These are phyloP conservation scores for Psococerastis gibbosa DNA, from an alignment of 2,888 invertebrate species.

Conservation along the genomic window DNA sequence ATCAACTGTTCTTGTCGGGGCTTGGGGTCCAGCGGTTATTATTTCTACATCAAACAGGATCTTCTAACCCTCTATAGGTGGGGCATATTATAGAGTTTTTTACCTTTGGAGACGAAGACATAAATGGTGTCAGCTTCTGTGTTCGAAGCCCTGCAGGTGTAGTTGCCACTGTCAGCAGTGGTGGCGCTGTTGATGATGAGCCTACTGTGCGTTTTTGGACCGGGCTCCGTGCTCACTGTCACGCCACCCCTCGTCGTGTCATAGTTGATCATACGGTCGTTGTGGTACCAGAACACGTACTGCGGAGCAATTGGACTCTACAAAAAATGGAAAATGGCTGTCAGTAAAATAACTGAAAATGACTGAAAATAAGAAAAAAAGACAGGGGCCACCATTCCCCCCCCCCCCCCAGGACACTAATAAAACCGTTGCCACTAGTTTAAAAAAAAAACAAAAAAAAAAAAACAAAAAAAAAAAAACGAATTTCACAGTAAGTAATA, in stretches of 20 bases:
- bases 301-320: conserved; percentile 27
- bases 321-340: conserved; percentile 14
- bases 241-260: conserved; percentile 25
- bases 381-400: too few species aligned
- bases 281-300: conserved; percentile 30
- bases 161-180: conserved; percentile 24
- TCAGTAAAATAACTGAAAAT: too few species aligned
- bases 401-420: neutral
- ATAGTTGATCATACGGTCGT: conserved; percentile 28
- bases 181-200: conserved; percentile 25
- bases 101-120: conserved; percentile 24
- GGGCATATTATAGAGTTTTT: too few species aligned
- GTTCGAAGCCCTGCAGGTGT: conserved; percentile 24
- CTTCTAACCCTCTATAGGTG: too few species aligned
- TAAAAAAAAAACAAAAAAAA: too few species aligned
- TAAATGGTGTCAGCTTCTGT: conserved; percentile 24
- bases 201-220: conserved; percentile 24
- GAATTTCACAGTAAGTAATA: too few species aligned
- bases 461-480: too few species aligned
- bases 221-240: conserved; percentile 24
- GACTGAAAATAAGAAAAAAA: conserved; percentile 1
- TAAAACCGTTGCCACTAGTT: neutral
- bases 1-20: too few species aligned
- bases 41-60: too few species aligned
- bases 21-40: too few species aligned